A percentile compares a stretch with the other conserved stretches of the same genome.
Evolutionary conservation across 2,797 vertebrate genomes (phyloP).

Genomic region (Scleropages formosus): DNA sequence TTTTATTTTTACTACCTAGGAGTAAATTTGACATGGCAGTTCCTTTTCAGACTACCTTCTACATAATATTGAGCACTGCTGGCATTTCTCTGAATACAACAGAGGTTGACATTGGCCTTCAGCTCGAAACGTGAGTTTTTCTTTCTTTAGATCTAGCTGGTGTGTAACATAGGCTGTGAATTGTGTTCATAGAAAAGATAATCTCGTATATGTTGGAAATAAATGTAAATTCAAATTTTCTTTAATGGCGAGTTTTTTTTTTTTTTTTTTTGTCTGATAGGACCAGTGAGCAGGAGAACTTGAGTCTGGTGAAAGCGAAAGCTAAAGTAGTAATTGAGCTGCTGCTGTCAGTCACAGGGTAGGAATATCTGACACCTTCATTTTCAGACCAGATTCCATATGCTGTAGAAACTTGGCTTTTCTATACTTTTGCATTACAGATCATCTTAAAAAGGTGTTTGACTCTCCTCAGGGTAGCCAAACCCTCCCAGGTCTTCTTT

Average conservation of each 20-base stretch:
- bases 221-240: too few relatives aligned
- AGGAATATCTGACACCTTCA: slow-evolving; percentile 50
- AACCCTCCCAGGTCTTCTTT: slow-evolving; percentile 91
- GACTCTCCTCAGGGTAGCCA: slow-evolving; percentile 73
- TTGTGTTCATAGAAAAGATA: too few relatives aligned
- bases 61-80: slow-evolving; percentile 81
- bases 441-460: neutral
- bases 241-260: too few relatives aligned
- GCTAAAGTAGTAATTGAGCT: slow-evolving; percentile 82
- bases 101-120: slow-evolving; percentile 80
- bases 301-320: slow-evolving; percentile 71
- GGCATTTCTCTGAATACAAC: slow-evolving; percentile 77
- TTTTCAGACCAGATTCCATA: neutral
- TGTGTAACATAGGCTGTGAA: too few relatives aligned
- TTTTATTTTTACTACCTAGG: neutral
- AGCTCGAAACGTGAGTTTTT: slow-evolving; percentile 80
- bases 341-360: slow-evolving; percentile 87
- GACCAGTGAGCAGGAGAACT: slow-evolving; percentile 81
- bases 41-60: slow-evolving; percentile 77
- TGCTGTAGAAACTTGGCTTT: neutral
- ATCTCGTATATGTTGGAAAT: too few relatives aligned
- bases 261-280: slow-evolving; percentile 63
- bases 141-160: neutral
- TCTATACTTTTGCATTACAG: slow-evolving; percentile 1
- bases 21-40: slow-evolving; percentile 12